Evolutionary conservation across 1,140 invertebrate species (phyloP), one percentile per base, ranked within the genome.

Genomic region (Eriosoma lanigerum): DNA sequence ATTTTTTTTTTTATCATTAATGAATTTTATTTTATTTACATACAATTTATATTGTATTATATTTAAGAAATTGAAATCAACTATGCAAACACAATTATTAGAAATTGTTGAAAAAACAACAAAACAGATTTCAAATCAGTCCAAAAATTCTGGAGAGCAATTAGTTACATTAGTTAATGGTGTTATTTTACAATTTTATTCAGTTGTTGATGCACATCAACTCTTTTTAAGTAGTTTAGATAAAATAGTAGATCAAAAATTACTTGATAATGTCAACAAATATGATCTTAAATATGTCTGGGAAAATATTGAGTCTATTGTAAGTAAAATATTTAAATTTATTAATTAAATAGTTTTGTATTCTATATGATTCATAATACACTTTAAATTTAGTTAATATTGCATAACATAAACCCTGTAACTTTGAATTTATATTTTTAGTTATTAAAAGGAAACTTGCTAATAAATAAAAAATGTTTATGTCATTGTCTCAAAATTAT

Each of bases 221-320:
- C 88, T 46, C 86, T 80, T 84, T 19, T 84, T 94, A 5, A 88
- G 87, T 24, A 88, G 89, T 83, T 89, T 93, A 81, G 87, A 89
- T 54, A 85, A 89, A 81, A 87, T 89, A 82, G 87, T 89, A 52
- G 86, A 86, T 46, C 87, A 88, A 84, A 88, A 88, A 73, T 88
- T 91, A 83, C 86, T 88, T 50, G 82, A 87, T 26, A 87, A 89
- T 82, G 85, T 89, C 4, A 87, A 88, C 56, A 84, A 91, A 5
- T 96, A 96, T 86, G 91, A 91, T 82, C 91, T 94, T 83, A 89
- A 91, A 19, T 92, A 96, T 86, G 93, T 96, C 83, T 97, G 95
- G 95, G 91, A 90, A 48, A 93, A 93, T 84, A 92, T 96, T 29
- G 95, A 97, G 86, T 90, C 90, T 84, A 93, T 96, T 82, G 93